Evolutionary conservation across 2,113 vertebrate species (phyloP).

Genomic region (Pyrgilauda ruficollis): DNA sequence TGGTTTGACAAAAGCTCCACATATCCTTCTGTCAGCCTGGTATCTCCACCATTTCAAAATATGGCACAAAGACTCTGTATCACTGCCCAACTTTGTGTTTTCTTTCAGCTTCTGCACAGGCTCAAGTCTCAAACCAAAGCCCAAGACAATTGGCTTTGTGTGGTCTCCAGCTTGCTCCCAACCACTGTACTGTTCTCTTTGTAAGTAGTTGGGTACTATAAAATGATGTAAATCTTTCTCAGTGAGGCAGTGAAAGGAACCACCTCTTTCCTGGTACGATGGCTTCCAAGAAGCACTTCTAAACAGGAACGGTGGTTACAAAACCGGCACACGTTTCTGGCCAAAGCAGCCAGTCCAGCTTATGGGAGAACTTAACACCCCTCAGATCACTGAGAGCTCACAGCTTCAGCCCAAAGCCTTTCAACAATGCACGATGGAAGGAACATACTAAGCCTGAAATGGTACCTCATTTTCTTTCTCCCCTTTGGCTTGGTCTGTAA

Average conservation of each 20-base stretch:
- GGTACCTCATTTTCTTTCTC: neutral
- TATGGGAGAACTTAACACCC: neutral
- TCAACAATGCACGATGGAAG: neutral
- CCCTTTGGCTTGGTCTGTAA: neutral
- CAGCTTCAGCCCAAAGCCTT: neutral
- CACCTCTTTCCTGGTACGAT: neutral
- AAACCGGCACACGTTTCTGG: rapidly evolving
- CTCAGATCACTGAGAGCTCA: neutral
- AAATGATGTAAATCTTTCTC: neutral
- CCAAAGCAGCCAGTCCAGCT: neutral
- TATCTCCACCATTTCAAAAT: neutral
- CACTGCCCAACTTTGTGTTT: neutral
- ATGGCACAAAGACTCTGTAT: neutral
- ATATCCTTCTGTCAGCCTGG: neutral
- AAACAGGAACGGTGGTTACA: neutral
- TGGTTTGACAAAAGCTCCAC: neutral
- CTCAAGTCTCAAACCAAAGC: neutral
- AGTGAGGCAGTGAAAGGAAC: neutral
- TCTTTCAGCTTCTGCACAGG: neutral
- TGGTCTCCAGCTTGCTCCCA: neutral
- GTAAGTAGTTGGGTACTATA: neutral
- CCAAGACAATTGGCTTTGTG: neutral
- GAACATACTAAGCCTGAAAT: neutral
- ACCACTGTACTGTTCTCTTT: neutral
- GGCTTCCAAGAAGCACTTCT: neutral